These are phyloP conservation scores for Ellobium chinense DNA, from an alignment of 2,888 invertebrate species.

Conservation along the genomic window DNA sequence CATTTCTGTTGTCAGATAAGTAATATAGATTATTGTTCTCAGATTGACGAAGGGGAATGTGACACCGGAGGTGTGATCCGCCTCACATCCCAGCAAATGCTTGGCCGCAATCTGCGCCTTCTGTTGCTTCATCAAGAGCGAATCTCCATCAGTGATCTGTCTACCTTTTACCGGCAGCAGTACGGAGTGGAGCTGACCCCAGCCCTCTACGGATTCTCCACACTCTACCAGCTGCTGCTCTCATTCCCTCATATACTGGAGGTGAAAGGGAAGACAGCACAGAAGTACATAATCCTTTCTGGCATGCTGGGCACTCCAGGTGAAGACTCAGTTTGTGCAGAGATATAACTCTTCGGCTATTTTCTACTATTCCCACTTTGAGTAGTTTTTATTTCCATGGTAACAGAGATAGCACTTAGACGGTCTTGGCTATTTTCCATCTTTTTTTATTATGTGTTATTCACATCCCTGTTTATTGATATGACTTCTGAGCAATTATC, in stretches of 20 bases:
- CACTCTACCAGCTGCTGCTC: slow-evolving; percentile 81
- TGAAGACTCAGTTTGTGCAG: too few species aligned
- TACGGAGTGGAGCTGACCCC: slow-evolving; percentile 81
- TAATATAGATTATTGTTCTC: too few species aligned
- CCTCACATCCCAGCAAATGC: slow-evolving; percentile 79
- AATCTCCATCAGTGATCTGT: slow-evolving; percentile 75
- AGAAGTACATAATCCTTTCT: slow-evolving; percentile 59
- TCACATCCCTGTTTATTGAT: too few species aligned
- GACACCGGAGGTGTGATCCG: slow-evolving; percentile 71
- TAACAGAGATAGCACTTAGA: too few species aligned
- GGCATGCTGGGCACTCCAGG: slow-evolving; percentile 56
- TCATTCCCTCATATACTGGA: slow-evolving; percentile 82
- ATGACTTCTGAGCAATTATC: too few species aligned
- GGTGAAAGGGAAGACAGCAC: slow-evolving; percentile 78
- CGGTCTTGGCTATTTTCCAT: too few species aligned
- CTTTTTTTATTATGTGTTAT: too few species aligned
- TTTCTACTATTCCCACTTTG: too few species aligned
- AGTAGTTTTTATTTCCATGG: too few species aligned
- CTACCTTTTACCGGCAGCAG: slow-evolving; percentile 65
- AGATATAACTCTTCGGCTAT: too few species aligned
- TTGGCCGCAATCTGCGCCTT: slow-evolving; percentile 82
- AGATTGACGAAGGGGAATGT: slow-evolving; percentile 44
- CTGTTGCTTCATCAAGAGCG: slow-evolving; percentile 81
- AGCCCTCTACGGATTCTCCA: slow-evolving; percentile 81
- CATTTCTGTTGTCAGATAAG: too few species aligned